Conservation (phyloP, 2,797 vertebrate species). For the Parauchenoglanis ngamensis region DNA sequence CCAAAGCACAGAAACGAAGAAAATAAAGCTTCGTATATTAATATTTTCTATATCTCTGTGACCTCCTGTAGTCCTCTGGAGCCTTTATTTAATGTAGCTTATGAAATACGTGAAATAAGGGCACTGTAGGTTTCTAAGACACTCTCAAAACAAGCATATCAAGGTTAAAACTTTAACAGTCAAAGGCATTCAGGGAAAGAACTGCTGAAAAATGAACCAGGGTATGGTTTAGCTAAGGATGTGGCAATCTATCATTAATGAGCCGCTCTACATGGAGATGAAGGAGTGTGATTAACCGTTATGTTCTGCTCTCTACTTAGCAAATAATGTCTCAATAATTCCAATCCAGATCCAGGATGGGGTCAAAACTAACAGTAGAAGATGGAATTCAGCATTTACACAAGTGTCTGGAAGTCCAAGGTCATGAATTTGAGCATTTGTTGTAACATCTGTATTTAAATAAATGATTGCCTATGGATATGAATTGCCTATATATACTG, state of each 20-base stretch:
- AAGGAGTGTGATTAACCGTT: neutral
- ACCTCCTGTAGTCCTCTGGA: neutral
- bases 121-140: neutral
- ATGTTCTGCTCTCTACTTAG: neutral
- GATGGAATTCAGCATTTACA: too few relatives aligned
- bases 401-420: too few relatives aligned
- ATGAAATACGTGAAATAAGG: neutral
- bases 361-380: too few relatives aligned
- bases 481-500: neutral
- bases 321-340: neutral
- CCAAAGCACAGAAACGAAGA: neutral
- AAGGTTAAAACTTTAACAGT: neutral
- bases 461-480: too few relatives aligned
- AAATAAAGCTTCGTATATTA: neutral
- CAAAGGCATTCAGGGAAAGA: neutral
- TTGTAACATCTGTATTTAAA: too few relatives aligned
- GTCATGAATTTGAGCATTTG: too few relatives aligned
- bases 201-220: neutral
- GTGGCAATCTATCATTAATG: constrained; percentile 10
- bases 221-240: neutral
- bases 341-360: too few relatives aligned
- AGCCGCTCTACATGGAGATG: constrained; percentile 6
- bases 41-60: neutral
- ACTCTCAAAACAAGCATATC: neutral
- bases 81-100: constrained; percentile 17